A percentile compares a stretch with the other conserved stretches of the same genome.
phyloP scores from a whole-genome alignment of 2,113 vertebrate species.

The Mobula birostris region DNA sequence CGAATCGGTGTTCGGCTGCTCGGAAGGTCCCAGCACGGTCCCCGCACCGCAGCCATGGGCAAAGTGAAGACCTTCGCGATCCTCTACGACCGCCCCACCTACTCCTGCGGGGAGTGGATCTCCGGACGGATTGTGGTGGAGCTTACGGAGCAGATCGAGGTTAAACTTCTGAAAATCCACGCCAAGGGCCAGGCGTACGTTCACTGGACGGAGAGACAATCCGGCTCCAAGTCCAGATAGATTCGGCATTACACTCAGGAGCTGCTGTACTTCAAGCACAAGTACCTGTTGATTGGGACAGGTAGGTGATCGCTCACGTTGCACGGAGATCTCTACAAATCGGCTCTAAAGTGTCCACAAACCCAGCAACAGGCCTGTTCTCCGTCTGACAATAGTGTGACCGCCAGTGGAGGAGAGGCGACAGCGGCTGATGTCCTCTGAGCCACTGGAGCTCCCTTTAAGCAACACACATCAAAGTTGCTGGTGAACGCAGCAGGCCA shows the following conservation, averaged over 20 bases:
- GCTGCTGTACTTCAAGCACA: background rate
- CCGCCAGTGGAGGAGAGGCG: no score
- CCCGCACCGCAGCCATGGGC: background rate
- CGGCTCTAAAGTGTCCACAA: background rate
- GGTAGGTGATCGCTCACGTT: background rate
- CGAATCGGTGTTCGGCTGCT: no score
- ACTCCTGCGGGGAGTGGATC: slow-evolving; percentile 33
- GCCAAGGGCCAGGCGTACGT: slow-evolving; percentile 9
- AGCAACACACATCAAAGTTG: no score
- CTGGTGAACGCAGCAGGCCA: no score
- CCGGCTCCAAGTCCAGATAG: background rate
- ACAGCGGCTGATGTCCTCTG: no score
- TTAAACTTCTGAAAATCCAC: slow-evolving; percentile 12
- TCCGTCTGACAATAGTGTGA: background rate
- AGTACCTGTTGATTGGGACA: background rate
- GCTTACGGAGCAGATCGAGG: slow-evolving; percentile 3
- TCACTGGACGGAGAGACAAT: background rate
- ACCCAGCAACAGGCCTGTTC: background rate
- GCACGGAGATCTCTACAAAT: no score
- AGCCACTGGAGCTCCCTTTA: no score
- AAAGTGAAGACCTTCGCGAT: slow-evolving; percentile 11
- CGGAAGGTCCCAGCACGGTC: no score
- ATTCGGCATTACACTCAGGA: background rate
- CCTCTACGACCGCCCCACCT: background rate
- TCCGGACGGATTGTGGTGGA: slow-evolving; percentile 25